Conservation (phyloP, 2,888 invertebrate genomes). For the Netelia melanura region DNA sequence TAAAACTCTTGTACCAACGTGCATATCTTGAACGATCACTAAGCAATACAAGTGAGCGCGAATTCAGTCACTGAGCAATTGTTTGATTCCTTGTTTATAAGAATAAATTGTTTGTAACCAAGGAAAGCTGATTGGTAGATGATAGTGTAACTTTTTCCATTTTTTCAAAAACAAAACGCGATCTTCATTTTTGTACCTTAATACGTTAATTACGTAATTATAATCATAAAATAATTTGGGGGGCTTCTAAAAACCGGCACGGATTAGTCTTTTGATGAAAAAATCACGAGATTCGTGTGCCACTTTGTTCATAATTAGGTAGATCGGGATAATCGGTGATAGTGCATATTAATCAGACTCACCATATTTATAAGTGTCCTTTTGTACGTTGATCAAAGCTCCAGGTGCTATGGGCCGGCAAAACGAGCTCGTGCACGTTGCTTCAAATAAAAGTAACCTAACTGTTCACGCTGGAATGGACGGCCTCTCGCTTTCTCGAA, state of each 20-base stretch:
- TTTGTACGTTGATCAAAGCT: constrained; percentile 59
- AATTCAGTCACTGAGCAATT: neutral
- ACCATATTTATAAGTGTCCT: constrained; percentile 65
- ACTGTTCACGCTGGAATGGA: constrained; percentile 64
- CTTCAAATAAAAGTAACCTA: constrained; percentile 73
- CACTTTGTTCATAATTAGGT: constrained; percentile 22
- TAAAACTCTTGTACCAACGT: neutral
- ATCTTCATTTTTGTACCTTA: neutral
- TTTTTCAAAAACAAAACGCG: constrained; percentile 20
- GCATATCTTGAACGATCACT: constrained; percentile 17
- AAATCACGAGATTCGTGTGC: constrained; percentile 35
- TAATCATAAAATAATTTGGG: neutral
- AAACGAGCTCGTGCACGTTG: constrained; percentile 76
- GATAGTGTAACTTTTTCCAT: neutral
- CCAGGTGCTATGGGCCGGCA: constrained; percentile 72
- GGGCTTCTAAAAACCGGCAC: constrained; percentile 5
- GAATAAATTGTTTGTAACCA: constrained; percentile 38
- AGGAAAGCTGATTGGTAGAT: neutral
- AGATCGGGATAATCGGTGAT: neutral
- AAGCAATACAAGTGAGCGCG: neutral
- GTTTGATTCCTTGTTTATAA: neutral
- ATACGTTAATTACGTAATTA: constrained; percentile 47
- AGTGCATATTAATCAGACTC: constrained; percentile 31
- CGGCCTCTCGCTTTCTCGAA: constrained; percentile 72
- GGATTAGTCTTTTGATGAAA: constrained; percentile 7